Conservation (phyloP, 2,797 vertebrate genomes). For the Chiloscyllium punctatum region DNA sequence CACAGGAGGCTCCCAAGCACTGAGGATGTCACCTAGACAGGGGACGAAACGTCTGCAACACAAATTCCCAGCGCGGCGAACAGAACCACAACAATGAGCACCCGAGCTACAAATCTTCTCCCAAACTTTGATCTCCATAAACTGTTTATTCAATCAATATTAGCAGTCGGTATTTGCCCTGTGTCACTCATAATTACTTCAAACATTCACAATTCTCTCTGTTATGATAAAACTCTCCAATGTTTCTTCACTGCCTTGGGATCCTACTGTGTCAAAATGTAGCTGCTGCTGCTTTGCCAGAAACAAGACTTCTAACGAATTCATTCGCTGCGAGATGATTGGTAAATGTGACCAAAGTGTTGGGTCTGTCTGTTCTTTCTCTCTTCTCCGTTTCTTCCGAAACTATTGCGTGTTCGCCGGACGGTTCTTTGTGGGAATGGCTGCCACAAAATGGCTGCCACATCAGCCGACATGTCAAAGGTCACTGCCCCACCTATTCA, state of each 20-base stretch:
- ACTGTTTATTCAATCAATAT: too few relatives aligned
- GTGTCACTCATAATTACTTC: neutral
- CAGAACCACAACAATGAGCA: too few relatives aligned
- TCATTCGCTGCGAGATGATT: neutral
- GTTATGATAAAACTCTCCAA: neutral
- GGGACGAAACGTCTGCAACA: too few relatives aligned
- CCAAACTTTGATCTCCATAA: too few relatives aligned
- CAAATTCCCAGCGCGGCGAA: too few relatives aligned
- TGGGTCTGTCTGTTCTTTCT: neutral
- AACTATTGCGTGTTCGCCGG: too few relatives aligned
- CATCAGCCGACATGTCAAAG: neutral
- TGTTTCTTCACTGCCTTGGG: neutral
- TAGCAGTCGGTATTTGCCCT: neutral
- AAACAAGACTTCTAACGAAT: too few relatives aligned
- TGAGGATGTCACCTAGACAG: too few relatives aligned
- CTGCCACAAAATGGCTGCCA: neutral
- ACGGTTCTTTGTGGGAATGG: too few relatives aligned
- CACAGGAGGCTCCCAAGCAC: too few relatives aligned
- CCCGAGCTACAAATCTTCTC: too few relatives aligned
- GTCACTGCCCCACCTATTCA: neutral
- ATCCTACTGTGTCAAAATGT: neutral
- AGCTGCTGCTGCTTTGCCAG: neutral
- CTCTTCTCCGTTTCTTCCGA: too few relatives aligned
- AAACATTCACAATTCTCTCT: neutral
- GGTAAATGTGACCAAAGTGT: neutral